Percentiles rank a stretch among this genome's conserved stretches.
Evolutionary conservation across 2,888 invertebrate species (phyloP).

Genomic region (Brachyopa scutellaris): DNA sequence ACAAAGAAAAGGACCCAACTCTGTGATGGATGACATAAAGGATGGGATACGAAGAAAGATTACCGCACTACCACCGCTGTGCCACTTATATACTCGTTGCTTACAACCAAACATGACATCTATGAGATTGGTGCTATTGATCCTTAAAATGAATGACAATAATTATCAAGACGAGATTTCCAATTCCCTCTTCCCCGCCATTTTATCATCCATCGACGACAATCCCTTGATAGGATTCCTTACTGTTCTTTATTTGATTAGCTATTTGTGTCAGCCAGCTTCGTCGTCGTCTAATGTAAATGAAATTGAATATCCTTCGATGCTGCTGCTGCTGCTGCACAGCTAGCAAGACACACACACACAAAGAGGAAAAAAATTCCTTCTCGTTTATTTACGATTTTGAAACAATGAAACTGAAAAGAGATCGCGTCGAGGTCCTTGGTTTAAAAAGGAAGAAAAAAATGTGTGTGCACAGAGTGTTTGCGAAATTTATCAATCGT

Average conservation of each 20-base stretch:
- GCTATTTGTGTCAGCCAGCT: constrained; percentile 69
- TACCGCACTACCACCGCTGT: not conserved
- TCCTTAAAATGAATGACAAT: constrained; percentile 61
- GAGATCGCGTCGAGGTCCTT: too few species aligned
- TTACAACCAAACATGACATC: constrained; percentile 59
- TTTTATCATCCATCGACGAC: not conserved
- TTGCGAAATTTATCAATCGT: constrained; percentile 68
- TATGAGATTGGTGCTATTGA: constrained; percentile 62
- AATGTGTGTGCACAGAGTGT: constrained; percentile 23
- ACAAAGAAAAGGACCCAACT: not conserved
- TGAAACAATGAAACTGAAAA: constrained; percentile 55
- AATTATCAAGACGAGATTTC: constrained; percentile 52
- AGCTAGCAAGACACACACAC: not conserved
- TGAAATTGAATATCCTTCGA: constrained; percentile 64
- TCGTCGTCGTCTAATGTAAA: constrained; percentile 55
- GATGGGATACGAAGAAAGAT: constrained; percentile 39
- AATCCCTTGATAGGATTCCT: constrained; percentile 60
- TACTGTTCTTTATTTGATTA: constrained; percentile 64
- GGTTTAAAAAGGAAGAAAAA: too few species aligned
- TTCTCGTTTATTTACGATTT: constrained; percentile 65
- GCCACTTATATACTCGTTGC: not conserved
- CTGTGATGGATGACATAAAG: constrained; percentile 61
- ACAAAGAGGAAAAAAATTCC: constrained; percentile 41
- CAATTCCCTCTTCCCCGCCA: not conserved
- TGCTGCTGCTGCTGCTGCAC: not conserved